Evolutionary conservation across 2,797 vertebrate species (phyloP).

Genomic region (Spheniscus humboldti): DNA sequence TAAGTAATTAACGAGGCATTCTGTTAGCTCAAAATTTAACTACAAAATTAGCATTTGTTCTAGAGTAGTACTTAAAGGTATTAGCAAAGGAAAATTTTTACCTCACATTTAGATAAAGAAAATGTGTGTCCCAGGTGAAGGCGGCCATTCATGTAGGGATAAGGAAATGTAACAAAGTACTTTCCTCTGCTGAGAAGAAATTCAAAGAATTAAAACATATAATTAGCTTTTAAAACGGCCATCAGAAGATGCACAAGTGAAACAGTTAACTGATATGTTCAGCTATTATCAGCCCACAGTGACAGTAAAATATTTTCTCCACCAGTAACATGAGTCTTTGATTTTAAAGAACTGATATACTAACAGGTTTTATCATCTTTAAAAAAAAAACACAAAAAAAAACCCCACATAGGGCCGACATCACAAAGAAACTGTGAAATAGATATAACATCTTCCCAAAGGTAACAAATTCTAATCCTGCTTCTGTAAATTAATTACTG

Average conservation of each 20-base stretch:
- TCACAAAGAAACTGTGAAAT: not conserved
- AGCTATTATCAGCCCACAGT: not conserved
- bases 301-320: not conserved
- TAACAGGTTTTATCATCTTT: not conserved
- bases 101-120: constrained; percentile 97
- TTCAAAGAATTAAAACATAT: not conserved
- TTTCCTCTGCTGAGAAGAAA: constrained; percentile 82
- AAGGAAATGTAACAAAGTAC: constrained; percentile 93
- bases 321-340: not conserved
- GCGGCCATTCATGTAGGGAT: constrained; percentile 98
- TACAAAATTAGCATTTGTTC: not conserved
- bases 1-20: not conserved
- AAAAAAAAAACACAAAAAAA: not conserved
- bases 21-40: not conserved
- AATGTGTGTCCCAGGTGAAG: constrained; percentile 96
- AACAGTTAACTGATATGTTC: not conserved
- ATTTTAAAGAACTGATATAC: not conserved
- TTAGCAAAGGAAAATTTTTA: constrained; percentile 62
- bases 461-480: not conserved
- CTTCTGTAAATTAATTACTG: not conserved
- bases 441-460: not conserved
- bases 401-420: not conserved
- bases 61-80: not conserved
- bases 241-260: not conserved
- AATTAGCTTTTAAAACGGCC: not conserved